phyloP scores from a whole-genome alignment of 2,797 vertebrate genomes.

The Rhinatrema bivittatum region DNA sequence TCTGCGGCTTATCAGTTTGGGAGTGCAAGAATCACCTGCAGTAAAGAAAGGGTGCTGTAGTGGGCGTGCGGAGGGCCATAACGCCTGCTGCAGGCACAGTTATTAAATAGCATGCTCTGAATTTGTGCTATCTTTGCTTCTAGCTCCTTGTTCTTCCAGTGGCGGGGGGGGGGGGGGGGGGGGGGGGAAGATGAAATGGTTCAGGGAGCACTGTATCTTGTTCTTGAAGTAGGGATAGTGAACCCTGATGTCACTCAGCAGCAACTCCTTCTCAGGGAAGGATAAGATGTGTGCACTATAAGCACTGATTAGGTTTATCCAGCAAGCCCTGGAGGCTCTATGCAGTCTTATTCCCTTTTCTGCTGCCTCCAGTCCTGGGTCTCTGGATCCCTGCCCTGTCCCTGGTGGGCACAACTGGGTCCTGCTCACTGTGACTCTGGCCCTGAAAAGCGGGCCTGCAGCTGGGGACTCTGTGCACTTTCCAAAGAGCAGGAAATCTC shows the following conservation, averaged over 20 bases:
- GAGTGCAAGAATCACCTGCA: no score
- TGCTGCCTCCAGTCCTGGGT: not conserved
- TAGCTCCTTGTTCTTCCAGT: no score
- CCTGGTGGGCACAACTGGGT: not conserved
- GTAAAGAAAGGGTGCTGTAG: no score
- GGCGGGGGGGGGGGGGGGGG: no score
- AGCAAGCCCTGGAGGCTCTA: slow-evolving; percentile 21
- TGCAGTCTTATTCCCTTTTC: slow-evolving; percentile 3
- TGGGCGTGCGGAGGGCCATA: no score
- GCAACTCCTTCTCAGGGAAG: slow-evolving; percentile 67
- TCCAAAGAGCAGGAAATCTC: slow-evolving; percentile 65
- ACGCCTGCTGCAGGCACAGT: no score
- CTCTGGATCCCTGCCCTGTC: slow-evolving; percentile 2
- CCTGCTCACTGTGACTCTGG: slow-evolving; percentile 4
- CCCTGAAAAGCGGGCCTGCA: not conserved
- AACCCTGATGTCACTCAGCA: slow-evolving; percentile 79
- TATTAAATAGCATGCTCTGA: no score
- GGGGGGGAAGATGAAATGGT: no score
- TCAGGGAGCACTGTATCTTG: slow-evolving; percentile 63
- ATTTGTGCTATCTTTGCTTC: no score
- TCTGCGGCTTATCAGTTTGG: no score
- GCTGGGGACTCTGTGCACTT: slow-evolving; percentile 26
- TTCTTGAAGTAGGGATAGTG: slow-evolving; percentile 76
- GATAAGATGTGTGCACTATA: slow-evolving; percentile 76
- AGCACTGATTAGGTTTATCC: slow-evolving; percentile 7